phyloP scores from a whole-genome alignment of 1,140 invertebrate genomes.

The Macrobrachium rosenbergii region DNA sequence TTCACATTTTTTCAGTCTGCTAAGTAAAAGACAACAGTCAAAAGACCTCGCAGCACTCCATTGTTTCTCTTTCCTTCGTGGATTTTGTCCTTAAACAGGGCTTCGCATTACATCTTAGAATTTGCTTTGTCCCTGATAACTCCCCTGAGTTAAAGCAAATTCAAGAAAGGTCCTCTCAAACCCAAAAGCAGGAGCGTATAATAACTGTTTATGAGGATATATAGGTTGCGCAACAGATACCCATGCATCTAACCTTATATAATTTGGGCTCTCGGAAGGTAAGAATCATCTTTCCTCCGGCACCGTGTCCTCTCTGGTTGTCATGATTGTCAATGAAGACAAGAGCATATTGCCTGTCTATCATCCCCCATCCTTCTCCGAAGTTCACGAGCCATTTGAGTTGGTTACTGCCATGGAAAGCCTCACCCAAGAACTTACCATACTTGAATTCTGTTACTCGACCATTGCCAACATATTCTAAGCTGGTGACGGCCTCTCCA shows the following conservation, averaged over 20 bases:
- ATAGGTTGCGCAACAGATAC: too few relatives aligned
- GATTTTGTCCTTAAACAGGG: too few relatives aligned
- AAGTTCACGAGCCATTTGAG: constrained; percentile 54
- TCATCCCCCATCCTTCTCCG: constrained; percentile 71
- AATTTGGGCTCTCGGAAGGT: constrained; percentile 69
- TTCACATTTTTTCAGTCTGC: too few relatives aligned
- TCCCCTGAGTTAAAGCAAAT: too few relatives aligned
- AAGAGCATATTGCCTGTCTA: constrained; percentile 68
- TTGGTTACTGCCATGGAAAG: constrained; percentile 73
- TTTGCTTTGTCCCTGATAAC: too few relatives aligned
- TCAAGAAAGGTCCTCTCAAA: too few relatives aligned
- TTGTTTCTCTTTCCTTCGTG: too few relatives aligned
- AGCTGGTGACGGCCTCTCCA: constrained; percentile 77
- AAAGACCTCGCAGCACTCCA: too few relatives aligned
- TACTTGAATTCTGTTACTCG: constrained; percentile 84
- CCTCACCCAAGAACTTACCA: constrained; percentile 75
- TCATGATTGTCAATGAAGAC: constrained; percentile 78
- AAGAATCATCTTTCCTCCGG: constrained; percentile 70
- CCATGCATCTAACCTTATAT: constrained; percentile 71
- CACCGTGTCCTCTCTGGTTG: constrained; percentile 78
- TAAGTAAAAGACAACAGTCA: too few relatives aligned
- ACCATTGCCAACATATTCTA: constrained; percentile 78
- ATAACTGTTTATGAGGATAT: too few relatives aligned
- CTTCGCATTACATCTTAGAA: too few relatives aligned
- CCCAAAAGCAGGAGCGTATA: too few relatives aligned